Base-by-base conservation (phyloP, 2,797 vertebrate species). In the Hyperoplus lanceolatus region DNA sequence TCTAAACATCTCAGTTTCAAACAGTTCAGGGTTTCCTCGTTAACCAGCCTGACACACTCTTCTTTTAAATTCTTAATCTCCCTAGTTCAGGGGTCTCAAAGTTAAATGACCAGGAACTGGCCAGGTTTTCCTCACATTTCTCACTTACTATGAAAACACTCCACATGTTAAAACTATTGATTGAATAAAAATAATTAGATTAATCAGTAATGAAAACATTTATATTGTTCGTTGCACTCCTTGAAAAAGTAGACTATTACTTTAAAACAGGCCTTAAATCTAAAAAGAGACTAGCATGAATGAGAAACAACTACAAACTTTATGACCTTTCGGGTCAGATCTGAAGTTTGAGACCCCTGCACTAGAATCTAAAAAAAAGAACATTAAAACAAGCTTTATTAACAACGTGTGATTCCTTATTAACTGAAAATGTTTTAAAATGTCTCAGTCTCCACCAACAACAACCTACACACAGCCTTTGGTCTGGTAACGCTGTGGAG, bases 401-500 rank as follows among this genome's bases (percentile, higher is more conserved):
- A 38, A 15, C 48, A 77, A 41, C 12, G 29, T 8, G 50, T 39
- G 58, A 12, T 58, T 55, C 76, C 59, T 42, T 46, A n/a, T 50
- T 4, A 21, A 51, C 57, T 71, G 58, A 79, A 29, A 45, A 56
- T 60, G 10, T 18, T 56, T 5, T 46, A 46, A 41, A 58, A 61
- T 74, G 55, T 62, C 36, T 79, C 36, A 2, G 60, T 42, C 73
- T 78, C 74, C 59, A 60, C 42, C 50, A 48, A 58, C 67, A 61
- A 68, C 55, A 64, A 60, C 46, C 73, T 68, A 61, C 58, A 42
- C 6, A 14, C 77, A 79, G 49, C 82, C 89, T 95, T 94, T 94
- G 93, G 92, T 94, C 85, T 89, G 83, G 57, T 16, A 80, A 83
- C 83, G 71, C 73, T 76, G 81, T 73, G 80, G 80, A 87, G 85